Conservation (phyloP, 2,113 vertebrate species). For the Maylandia zebra region DNA sequence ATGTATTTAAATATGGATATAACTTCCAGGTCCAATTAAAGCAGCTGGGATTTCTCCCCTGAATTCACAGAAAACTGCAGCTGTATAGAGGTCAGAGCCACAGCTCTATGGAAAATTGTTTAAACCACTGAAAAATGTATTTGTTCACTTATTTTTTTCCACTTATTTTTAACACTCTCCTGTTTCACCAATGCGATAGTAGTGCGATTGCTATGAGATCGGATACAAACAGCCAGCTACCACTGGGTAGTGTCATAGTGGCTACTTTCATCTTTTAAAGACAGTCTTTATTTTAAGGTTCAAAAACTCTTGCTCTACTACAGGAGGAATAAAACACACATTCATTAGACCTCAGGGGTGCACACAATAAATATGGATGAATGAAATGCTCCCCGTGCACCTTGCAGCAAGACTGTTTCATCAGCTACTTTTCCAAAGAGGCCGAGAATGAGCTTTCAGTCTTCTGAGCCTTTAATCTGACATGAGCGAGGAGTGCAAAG, state of each 20-base stretch:
- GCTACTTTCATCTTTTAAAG: not conserved
- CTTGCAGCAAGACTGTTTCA: not conserved
- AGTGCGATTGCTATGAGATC: accelerated
- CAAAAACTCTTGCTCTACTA: not conserved
- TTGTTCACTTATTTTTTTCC: not conserved
- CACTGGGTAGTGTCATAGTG: not conserved
- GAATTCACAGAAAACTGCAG: not conserved
- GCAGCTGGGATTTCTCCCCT: not conserved
- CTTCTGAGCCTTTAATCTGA: not conserved
- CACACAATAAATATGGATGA: not conserved
- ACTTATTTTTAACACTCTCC: not conserved
- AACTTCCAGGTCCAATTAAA: too few relatives aligned
- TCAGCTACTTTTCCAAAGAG: not conserved
- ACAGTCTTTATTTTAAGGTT: not conserved
- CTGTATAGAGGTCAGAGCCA: not conserved
- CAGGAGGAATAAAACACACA: not conserved
- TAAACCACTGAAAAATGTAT: not conserved
- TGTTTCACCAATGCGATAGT: not conserved
- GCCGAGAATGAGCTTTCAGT: not conserved
- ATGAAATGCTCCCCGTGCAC: not conserved
- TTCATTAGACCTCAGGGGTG: not conserved
- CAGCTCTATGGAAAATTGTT: not conserved
- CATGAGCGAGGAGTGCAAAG: not conserved
- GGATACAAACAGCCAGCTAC: not conserved
- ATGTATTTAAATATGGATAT: not conserved